phyloP scores from a whole-genome alignment of 2,797 vertebrate species.

The Hydrophis major region DNA sequence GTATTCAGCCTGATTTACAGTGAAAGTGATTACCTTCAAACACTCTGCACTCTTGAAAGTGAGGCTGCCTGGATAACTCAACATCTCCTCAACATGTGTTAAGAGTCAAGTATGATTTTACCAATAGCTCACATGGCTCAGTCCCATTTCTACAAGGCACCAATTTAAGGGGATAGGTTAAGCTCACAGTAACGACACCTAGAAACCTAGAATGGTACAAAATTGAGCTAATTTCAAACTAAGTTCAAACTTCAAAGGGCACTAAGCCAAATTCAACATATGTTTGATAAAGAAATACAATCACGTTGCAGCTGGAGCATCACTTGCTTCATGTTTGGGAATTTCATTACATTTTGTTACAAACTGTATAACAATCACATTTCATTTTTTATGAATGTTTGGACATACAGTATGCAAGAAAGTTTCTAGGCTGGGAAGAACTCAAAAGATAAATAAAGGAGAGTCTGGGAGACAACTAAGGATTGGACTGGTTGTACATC shows the following conservation, averaged over 20 bases:
- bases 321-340: too few relatives aligned
- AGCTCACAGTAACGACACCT: not conserved
- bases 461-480: not conserved
- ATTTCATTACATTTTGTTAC: not conserved
- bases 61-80: not conserved
- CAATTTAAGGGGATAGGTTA: not conserved
- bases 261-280: not conserved
- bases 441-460: not conserved
- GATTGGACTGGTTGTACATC: not conserved
- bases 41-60: not conserved
- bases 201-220: not conserved
- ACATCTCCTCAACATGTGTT: not conserved
- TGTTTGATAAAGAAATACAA: not conserved
- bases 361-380: not conserved
- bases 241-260: not conserved
- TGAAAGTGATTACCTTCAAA: not conserved
- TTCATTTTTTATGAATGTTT: not conserved
- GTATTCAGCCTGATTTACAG: not conserved
- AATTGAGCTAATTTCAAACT: not conserved
- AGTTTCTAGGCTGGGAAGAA: not conserved
- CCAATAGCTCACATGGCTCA: not conserved
- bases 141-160: not conserved
- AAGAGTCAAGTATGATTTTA: not conserved
- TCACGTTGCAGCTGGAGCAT: not conserved
- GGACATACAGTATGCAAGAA: not conserved